Conservation (phyloP, 1,140 invertebrate species). For the Aporrectodea caliginosa region DNA sequence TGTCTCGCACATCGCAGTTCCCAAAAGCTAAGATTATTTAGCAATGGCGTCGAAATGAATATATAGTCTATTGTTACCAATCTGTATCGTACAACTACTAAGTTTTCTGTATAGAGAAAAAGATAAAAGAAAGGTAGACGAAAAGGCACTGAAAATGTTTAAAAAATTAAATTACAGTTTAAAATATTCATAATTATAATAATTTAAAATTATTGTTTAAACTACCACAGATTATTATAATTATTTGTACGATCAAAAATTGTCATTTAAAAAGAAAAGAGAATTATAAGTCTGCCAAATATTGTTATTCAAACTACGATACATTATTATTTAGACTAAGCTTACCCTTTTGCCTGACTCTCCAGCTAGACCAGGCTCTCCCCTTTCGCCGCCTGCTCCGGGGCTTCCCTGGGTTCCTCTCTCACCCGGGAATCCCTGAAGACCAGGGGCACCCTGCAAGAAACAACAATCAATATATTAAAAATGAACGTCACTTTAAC, state of each 20-base stretch:
- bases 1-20: too few relatives aligned
- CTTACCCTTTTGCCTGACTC: conserved; percentile 17
- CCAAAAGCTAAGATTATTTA: too few relatives aligned
- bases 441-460: conserved; percentile 17
- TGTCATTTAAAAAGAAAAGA: not conserved
- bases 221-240: not conserved
- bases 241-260: not conserved
- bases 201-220: not conserved
- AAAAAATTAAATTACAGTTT: not conserved
- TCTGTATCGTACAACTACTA: too few relatives aligned
- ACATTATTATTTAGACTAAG: not conserved
- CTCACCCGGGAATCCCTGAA: conserved; percentile 12
- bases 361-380: conserved; percentile 14
- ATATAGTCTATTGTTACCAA: too few relatives aligned
- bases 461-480: not conserved
- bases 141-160: too few relatives aligned
- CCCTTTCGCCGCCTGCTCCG: conserved; percentile 13
- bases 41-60: too few relatives aligned
- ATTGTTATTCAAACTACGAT: too few relatives aligned
- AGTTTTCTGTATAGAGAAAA: too few relatives aligned
- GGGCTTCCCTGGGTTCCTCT: not conserved
- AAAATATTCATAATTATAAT: not conserved
- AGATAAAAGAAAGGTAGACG: too few relatives aligned
- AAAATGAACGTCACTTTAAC: too few relatives aligned
- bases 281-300: not conserved